Percentiles rank a stretch among this genome's conserved stretches.
These are phyloP conservation scores for Chiloscyllium punctatum DNA, from an alignment of 2,797 vertebrate genomes.

Conservation along the genomic window DNA sequence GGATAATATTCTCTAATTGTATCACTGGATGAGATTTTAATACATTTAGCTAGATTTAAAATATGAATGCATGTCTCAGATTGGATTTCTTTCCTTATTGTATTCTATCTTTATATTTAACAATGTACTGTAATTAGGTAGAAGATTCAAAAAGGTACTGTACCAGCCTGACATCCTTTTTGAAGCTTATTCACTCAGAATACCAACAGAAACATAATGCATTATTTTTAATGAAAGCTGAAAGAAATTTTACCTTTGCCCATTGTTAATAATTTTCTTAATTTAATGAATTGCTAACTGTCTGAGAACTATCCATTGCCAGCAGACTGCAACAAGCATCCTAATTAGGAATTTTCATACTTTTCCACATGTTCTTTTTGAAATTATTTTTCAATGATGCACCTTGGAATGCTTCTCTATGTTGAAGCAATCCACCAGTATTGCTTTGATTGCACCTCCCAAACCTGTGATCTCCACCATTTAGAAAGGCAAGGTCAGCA, in stretches of 20 bases:
- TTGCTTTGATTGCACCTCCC: no score
- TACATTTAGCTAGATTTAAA: conserved; percentile 31
- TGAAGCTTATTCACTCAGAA: not conserved
- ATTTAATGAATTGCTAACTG: not conserved
- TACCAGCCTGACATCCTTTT: not conserved
- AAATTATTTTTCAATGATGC: not conserved
- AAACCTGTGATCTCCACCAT: no score
- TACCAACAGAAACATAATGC: not conserved
- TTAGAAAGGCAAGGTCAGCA: no score
- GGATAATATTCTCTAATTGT: conserved; percentile 34
- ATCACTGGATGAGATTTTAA: conserved; percentile 22
- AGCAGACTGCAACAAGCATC: not conserved
- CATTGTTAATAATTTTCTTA: not conserved
- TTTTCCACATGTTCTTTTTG: not conserved
- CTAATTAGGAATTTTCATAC: not conserved
- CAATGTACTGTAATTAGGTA: conserved; percentile 8
- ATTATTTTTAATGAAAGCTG: not conserved
- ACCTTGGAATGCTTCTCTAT: not conserved
- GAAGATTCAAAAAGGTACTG: conserved; percentile 3
- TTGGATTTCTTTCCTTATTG: conserved; percentile 6
- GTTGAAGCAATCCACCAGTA: no score
- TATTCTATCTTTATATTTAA: conserved; percentile 7
- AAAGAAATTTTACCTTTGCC: not conserved
- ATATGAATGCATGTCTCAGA: conserved; percentile 16
- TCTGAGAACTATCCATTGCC: not conserved